Evolutionary conservation across 2,888 invertebrate genomes (phyloP).

Genomic region (Hemicrepidius hirtus): DNA sequence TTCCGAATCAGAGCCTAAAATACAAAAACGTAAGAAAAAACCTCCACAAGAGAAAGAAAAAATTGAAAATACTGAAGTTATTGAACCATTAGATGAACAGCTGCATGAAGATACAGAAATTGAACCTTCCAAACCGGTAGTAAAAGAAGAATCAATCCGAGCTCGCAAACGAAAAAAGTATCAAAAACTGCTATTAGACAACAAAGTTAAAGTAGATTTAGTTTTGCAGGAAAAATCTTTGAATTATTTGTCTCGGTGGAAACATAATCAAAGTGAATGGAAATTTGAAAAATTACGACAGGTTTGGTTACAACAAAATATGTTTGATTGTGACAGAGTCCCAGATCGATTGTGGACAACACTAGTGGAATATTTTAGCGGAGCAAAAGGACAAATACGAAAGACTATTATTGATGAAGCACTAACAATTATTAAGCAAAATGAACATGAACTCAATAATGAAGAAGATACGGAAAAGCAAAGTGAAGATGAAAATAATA

Average conservation of each 20-base stretch:
- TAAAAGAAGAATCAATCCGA: constrained; percentile 75
- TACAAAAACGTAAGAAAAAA: constrained; percentile 14
- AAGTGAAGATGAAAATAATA: constrained; percentile 63
- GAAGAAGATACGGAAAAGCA: constrained; percentile 67
- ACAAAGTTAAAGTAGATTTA: constrained; percentile 74
- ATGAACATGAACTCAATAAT: constrained; percentile 73
- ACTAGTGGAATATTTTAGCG: constrained; percentile 82
- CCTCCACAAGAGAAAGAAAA: too few relatives aligned
- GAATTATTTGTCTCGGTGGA: constrained; percentile 84
- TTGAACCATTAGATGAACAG: background rate
- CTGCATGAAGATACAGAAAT: constrained; percentile 9
- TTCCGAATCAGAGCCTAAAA: constrained; percentile 3
- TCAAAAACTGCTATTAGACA: constrained; percentile 75
- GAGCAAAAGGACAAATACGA: constrained; percentile 80
- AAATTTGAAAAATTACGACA: constrained; percentile 88
- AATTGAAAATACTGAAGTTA: too few relatives aligned
- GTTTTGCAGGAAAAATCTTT: constrained; percentile 78
- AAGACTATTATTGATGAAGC: constrained; percentile 78
- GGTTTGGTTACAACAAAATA: constrained; percentile 83
- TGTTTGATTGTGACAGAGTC: constrained; percentile 77
- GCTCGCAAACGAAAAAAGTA: constrained; percentile 80
- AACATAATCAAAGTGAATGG: constrained; percentile 81
- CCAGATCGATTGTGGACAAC: constrained; percentile 79
- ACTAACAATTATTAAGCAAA: constrained; percentile 78
- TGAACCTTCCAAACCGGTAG: constrained; percentile 66